Evolutionary conservation across 2,888 invertebrate genomes (phyloP).

Genomic region (Pteria penguin): DNA sequence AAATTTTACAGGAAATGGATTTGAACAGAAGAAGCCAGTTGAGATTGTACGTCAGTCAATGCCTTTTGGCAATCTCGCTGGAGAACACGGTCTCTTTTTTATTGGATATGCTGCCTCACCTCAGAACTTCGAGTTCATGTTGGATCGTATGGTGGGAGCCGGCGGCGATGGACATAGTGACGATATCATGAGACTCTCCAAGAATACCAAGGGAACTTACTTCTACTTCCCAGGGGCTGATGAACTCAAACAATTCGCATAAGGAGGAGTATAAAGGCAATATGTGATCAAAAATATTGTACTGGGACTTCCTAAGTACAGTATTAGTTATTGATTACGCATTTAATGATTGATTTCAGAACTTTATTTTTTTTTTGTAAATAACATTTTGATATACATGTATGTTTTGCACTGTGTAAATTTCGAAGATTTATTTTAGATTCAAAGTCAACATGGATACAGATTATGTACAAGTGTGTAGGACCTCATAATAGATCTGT

Average conservation of each 20-base stretch:
- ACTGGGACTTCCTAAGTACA: too few species aligned
- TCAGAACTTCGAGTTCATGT: slow-evolving; percentile 78
- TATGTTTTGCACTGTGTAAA: too few species aligned
- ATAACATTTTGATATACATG: too few species aligned
- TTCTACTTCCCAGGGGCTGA: slow-evolving; percentile 79
- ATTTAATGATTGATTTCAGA: too few species aligned
- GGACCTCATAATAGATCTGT: too few species aligned
- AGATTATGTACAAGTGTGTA: too few species aligned
- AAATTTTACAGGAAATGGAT: slow-evolving; percentile 69
- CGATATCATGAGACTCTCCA: slow-evolving; percentile 77
- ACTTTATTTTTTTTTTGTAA: too few species aligned
- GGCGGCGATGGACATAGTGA: slow-evolving; percentile 74
- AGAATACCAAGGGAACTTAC: slow-evolving; percentile 77
- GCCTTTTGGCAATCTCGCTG: slow-evolving; percentile 77
- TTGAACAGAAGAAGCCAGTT: slow-evolving; percentile 73
- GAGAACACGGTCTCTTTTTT: slow-evolving; percentile 78
- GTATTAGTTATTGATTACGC: too few species aligned
- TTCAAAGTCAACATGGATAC: too few species aligned
- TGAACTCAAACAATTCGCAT: slow-evolving; percentile 71
- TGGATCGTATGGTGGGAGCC: slow-evolving; percentile 79
- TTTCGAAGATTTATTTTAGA: too few species aligned
- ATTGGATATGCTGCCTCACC: slow-evolving; percentile 78
- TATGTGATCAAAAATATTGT: too few species aligned
- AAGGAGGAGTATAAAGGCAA: too few species aligned
- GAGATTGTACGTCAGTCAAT: slow-evolving; percentile 80